These are phyloP conservation scores for Eupithecia centaureata DNA, from an alignment of 2,888 invertebrate species.

Conservation along the genomic window DNA sequence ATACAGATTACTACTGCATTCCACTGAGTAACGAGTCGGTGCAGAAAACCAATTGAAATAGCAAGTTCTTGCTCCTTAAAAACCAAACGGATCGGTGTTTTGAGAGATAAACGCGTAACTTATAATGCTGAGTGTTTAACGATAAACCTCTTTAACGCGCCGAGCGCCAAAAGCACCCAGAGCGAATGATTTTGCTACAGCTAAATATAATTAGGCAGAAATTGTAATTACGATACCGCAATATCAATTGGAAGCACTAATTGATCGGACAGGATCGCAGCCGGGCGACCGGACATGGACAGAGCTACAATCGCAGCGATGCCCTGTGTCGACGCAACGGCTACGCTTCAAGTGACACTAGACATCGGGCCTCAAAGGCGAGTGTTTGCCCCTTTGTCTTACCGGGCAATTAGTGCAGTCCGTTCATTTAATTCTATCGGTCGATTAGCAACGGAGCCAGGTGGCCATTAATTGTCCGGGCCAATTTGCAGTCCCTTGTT, in stretches of 20 bases:
- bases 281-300: constrained; percentile 28
- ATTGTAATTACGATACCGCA: constrained; percentile 22
- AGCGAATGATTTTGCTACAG: not conserved
- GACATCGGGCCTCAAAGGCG: constrained; percentile 78
- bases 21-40: not conserved
- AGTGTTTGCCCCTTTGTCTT: constrained; percentile 84
- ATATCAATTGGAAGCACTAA: constrained; percentile 29
- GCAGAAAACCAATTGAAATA: not conserved
- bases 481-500: constrained; percentile 72
- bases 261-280: constrained; percentile 22
- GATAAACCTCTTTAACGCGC: not conserved
- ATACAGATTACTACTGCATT: constrained; percentile 22
- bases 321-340: constrained; percentile 59
- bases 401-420: constrained; percentile 81
- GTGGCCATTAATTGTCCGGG: constrained; percentile 78
- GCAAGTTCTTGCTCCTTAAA: not conserved
- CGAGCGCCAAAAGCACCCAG: not conserved
- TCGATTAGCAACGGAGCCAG: constrained; percentile 80
- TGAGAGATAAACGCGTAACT: not conserved
- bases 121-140: not conserved
- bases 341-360: constrained; percentile 80
- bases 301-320: constrained; percentile 48
- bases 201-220: constrained; percentile 10
- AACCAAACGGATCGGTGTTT: not conserved
- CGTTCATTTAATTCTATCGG: constrained; percentile 84